Evolutionary conservation across 2,888 invertebrate genomes (phyloP).

Genomic region (Notodonta dromedarius): DNA sequence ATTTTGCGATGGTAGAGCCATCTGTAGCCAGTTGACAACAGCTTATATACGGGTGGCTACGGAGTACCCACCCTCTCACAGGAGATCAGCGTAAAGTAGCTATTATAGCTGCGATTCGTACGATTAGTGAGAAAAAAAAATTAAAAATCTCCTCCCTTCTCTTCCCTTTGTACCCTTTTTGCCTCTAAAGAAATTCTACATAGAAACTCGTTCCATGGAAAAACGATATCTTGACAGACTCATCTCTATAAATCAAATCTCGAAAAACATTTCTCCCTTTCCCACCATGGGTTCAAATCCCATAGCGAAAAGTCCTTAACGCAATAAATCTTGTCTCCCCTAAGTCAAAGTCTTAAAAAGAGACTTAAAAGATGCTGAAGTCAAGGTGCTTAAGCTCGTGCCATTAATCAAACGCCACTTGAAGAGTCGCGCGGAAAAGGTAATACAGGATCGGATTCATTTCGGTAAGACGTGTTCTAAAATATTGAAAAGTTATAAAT

Average conservation of each 20-base stretch:
- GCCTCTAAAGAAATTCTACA: no score
- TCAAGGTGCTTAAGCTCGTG: not conserved
- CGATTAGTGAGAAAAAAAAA: no score
- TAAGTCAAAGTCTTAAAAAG: constrained; percentile 30
- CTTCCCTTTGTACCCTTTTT: no score
- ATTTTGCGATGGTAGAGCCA: no score
- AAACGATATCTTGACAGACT: not conserved
- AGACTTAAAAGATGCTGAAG: constrained; percentile 1
- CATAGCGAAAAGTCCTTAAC: not conserved
- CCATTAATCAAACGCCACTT: not conserved
- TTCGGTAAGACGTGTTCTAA: not conserved
- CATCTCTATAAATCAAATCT: not conserved
- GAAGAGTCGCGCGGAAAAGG: not conserved
- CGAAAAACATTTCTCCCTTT: not conserved
- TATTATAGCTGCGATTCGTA: no score
- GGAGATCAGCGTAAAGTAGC: no score
- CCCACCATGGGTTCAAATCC: constrained; percentile 8
- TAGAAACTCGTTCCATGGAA: no score
- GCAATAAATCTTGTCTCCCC: constrained; percentile 32
- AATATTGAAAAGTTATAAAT: not conserved
- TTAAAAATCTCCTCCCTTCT: no score
- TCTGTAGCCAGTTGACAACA: no score
- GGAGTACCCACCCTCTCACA: no score
- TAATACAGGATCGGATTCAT: not conserved
- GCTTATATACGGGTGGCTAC: no score